A percentile compares a stretch with the other conserved stretches of the same genome.
Conservation (phyloP, 2,797 vertebrate species). For the Rousettus madagascariensis region DNA sequence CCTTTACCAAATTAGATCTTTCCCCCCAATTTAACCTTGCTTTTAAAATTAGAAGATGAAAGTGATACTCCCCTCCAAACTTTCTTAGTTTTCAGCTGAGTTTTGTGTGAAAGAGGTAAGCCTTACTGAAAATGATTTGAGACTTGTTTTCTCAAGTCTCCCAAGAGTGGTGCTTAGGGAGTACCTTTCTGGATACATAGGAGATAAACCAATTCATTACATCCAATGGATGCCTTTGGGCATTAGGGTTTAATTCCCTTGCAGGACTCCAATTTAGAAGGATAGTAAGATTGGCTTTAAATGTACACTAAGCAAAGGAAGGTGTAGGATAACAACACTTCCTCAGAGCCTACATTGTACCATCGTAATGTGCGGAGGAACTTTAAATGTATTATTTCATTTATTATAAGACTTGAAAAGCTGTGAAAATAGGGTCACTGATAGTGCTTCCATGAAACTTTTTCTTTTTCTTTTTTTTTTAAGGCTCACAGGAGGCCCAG, state of each 20-base stretch:
- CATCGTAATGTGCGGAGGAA: background rate
- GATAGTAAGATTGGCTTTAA: background rate
- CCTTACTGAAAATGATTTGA: background rate
- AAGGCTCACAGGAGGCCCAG: background rate
- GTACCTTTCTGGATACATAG: background rate
- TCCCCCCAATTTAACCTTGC: background rate
- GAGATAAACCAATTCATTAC: background rate
- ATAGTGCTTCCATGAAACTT: background rate
- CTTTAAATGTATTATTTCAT: background rate
- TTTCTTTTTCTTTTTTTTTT: background rate
- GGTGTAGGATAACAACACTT: background rate
- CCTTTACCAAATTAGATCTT: conserved; percentile 59
- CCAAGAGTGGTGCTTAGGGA: background rate
- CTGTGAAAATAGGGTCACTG: background rate
- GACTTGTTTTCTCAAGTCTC: background rate
- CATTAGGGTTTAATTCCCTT: background rate
- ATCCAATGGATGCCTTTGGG: background rate
- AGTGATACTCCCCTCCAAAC: background rate
- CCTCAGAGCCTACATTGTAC: background rate
- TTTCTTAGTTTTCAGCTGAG: conserved; percentile 32
- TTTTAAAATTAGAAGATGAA: conserved; percentile 60
- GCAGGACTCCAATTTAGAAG: background rate
- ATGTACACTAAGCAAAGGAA: background rate
- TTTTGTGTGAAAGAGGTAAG: background rate
- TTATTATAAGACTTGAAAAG: background rate